A percentile compares a stretch with the other conserved stretches of the same genome.
These are phyloP conservation scores for Microhierax caerulescens DNA, from an alignment of 2,797 vertebrate species.

Conservation along the genomic window DNA sequence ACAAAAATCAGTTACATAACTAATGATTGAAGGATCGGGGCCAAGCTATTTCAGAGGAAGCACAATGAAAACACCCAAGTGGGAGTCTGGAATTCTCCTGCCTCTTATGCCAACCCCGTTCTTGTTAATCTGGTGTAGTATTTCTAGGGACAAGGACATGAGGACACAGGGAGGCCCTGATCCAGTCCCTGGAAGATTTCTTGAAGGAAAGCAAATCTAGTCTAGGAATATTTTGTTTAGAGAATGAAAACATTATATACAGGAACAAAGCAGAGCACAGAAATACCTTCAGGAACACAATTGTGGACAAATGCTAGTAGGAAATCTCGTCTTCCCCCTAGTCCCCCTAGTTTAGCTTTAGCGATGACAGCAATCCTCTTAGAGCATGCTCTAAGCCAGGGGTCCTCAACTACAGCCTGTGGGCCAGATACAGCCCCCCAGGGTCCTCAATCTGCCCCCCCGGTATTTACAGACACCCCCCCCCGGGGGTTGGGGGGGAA, in stretches of 20 bases:
- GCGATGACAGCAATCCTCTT: conserved; percentile 67
- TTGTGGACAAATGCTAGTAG: not conserved
- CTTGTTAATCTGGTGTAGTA: not conserved
- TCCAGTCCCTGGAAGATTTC: not conserved
- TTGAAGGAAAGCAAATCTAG: not conserved
- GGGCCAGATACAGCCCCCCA: too few relatives aligned
- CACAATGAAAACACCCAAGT: not conserved
- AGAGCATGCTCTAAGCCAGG: conserved; percentile 32
- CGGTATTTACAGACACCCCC: too few relatives aligned
- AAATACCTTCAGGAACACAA: not conserved
- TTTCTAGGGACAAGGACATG: not conserved
- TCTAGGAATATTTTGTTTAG: not conserved
- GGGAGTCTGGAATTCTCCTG: not conserved
- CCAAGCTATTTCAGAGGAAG: not conserved
- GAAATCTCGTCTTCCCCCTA: conserved; percentile 42
- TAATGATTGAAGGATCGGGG: not conserved
- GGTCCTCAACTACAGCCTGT: too few relatives aligned
- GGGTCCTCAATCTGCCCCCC: too few relatives aligned
- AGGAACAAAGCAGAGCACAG: not conserved
- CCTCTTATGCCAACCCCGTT: not conserved
- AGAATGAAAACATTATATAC: not conserved
- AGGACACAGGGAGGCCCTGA: not conserved
- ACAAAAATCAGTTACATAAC: not conserved
- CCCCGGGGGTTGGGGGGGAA: too few relatives aligned
- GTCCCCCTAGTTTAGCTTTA: conserved; percentile 11